Evolutionary conservation across 2,797 vertebrate species (phyloP).

Genomic region (Lindbergichthys nudifrons): DNA sequence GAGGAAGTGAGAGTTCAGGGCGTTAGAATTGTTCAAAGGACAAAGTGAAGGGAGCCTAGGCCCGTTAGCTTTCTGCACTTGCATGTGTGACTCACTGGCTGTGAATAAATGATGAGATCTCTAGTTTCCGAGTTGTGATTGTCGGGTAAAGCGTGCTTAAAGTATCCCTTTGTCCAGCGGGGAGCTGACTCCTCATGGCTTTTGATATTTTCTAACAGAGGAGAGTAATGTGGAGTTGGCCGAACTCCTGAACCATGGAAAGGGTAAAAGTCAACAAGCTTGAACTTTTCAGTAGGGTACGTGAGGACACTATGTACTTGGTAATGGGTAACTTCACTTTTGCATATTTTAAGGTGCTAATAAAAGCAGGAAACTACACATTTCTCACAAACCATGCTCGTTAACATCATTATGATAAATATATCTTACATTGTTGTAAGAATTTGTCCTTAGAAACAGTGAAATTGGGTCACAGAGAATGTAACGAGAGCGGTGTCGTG

Average conservation of each 20-base stretch:
- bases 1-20: slow-evolving; percentile 64
- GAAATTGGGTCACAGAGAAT: slow-evolving; percentile 19
- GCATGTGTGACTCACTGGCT: slow-evolving; percentile 63
- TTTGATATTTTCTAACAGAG: slow-evolving; percentile 26
- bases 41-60: slow-evolving; percentile 49
- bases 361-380: slow-evolving; percentile 25
- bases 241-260: background rate
- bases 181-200: background rate
- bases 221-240: background rate
- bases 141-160: slow-evolving; percentile 52
- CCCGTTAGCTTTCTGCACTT: slow-evolving; percentile 64
- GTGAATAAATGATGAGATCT: slow-evolving; percentile 82
- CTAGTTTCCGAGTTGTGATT: slow-evolving; percentile 72
- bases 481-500: slow-evolving; percentile 21
- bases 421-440: background rate
- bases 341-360: background rate
- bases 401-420: background rate
- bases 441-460: background rate
- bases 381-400: background rate
- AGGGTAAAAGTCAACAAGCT: background rate
- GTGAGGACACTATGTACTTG: background rate
- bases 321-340: background rate
- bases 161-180: slow-evolving; percentile 26
- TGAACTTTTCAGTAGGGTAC: background rate
- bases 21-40: slow-evolving; percentile 36